A percentile compares a stretch with the other conserved stretches of the same genome.
phyloP scores from a whole-genome alignment of 2,113 vertebrate genomes.

The Eulacestoma nigropectus region DNA sequence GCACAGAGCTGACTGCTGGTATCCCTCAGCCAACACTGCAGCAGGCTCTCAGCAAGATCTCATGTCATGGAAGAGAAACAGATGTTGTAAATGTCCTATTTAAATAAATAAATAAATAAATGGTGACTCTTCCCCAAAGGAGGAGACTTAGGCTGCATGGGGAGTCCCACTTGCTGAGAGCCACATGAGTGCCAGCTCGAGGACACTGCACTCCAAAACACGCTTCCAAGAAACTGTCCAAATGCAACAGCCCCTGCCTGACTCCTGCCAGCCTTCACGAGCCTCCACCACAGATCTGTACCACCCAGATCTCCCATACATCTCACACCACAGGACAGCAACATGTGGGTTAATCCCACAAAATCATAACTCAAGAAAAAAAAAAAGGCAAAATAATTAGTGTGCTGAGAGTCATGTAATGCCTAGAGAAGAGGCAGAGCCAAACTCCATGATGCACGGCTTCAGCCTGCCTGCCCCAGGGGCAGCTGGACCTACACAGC shows the following conservation, averaged over 20 bases:
- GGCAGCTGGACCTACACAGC: not conserved
- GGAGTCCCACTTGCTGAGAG: not conserved
- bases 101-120: not conserved
- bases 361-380: not conserved
- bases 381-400: not conserved
- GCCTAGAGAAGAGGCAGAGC: not conserved
- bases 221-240: not conserved
- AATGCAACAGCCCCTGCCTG: not conserved
- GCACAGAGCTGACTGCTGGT: not conserved
- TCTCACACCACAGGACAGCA: not conserved
- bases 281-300: not conserved
- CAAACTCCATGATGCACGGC: rapidly evolving
- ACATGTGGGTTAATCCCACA: not conserved
- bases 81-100: not conserved
- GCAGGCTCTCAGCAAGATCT: not conserved
- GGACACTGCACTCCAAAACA: not conserved
- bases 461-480: not conserved
- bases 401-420: not conserved
- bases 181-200: not conserved
- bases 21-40: not conserved
- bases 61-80: not conserved
- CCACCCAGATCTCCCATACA: rapidly evolving
- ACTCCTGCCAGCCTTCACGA: rapidly evolving
- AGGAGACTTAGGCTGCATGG: not conserved
- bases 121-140: not conserved